Evolutionary conservation across 2,797 vertebrate genomes (phyloP).

Genomic region (Channallabes apus): DNA sequence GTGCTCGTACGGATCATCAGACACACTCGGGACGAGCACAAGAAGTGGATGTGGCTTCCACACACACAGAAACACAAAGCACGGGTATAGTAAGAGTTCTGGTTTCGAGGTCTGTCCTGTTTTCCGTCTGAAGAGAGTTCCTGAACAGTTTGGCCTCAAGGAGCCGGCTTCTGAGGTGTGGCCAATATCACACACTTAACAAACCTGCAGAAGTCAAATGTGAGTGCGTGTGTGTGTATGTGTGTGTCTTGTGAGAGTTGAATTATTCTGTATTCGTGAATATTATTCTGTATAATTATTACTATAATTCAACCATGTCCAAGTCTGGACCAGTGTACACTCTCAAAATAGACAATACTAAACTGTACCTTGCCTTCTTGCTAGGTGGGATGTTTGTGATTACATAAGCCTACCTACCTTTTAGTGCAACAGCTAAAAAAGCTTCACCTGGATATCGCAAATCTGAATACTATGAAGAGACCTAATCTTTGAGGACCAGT

Average conservation of each 20-base stretch:
- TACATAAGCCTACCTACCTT: background rate
- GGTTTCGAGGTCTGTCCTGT: constrained; percentile 41
- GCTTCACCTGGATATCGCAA: background rate
- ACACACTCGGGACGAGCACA: background rate
- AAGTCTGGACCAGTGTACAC: constrained; percentile 39
- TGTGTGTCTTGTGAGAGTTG: constrained; percentile 24
- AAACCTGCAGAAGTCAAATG: constrained; percentile 33
- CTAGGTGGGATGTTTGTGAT: too few relatives aligned
- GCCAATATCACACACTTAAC: constrained; percentile 8
- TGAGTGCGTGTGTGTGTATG: constrained; percentile 24
- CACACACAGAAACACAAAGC: constrained; percentile 55
- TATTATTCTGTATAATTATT: constrained; percentile 30
- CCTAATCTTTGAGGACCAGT: background rate
- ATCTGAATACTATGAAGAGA: background rate
- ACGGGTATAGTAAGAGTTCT: constrained; percentile 53
- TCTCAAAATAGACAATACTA: constrained; percentile 4
- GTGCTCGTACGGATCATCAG: constrained; percentile 48
- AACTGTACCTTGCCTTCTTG: background rate
- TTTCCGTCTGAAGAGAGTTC: constrained; percentile 39
- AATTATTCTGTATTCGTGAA: constrained; percentile 1
- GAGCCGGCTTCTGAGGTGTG: constrained; percentile 38
- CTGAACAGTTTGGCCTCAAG: constrained; percentile 36
- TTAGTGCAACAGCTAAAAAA: background rate
- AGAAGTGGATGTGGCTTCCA: constrained; percentile 31
- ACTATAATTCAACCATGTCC: constrained; percentile 48